phyloP scores from a whole-genome alignment of 92 coral and sea anemone species.

The Plumapathes pennacea region DNA sequence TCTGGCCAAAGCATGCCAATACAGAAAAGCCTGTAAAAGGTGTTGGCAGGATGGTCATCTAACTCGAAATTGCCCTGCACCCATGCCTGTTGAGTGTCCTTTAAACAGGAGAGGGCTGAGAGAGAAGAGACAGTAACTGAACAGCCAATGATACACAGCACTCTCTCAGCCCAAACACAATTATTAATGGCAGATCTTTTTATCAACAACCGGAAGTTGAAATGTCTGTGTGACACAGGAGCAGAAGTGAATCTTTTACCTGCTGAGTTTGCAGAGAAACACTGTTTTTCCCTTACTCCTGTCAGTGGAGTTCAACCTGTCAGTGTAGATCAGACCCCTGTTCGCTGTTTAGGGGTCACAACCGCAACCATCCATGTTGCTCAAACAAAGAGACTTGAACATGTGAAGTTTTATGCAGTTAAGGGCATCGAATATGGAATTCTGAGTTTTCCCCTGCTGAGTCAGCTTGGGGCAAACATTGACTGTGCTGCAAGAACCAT shows the following conservation, averaged over 20 bases:
- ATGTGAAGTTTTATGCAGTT: slow-evolving; percentile 21
- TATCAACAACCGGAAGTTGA: neutral
- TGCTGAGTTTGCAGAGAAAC: slow-evolving; percentile 17
- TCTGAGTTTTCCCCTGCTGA: slow-evolving; percentile 32
- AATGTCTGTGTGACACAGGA: slow-evolving; percentile 28
- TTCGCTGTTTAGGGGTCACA: slow-evolving; percentile 14
- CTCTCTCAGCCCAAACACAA: slow-evolving; percentile 13
- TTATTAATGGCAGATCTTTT: slow-evolving; percentile 15
- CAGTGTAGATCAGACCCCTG: slow-evolving; percentile 26
- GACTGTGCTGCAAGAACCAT: slow-evolving; percentile 26
- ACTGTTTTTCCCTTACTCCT: slow-evolving; percentile 13
- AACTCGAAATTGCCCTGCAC: slow-evolving; percentile 19
- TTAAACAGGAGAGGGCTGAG: slow-evolving; percentile 22
- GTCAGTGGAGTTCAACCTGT: slow-evolving; percentile 33
- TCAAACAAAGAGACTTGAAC: neutral
- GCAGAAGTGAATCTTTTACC: slow-evolving; percentile 32
- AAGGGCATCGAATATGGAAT: slow-evolving; percentile 15
- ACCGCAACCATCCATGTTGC: neutral
- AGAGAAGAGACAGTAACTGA: neutral
- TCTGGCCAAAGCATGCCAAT: slow-evolving; percentile 16
- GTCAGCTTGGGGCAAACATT: slow-evolving; percentile 36
- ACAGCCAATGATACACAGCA: slow-evolving; percentile 6
- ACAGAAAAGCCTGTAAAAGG: slow-evolving; percentile 24
- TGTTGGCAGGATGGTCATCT: slow-evolving; percentile 23
- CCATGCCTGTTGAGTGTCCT: slow-evolving; percentile 10